Evolutionary conservation across 2,888 invertebrate genomes (phyloP).

Genomic region (Aproaerema taeniolella): DNA sequence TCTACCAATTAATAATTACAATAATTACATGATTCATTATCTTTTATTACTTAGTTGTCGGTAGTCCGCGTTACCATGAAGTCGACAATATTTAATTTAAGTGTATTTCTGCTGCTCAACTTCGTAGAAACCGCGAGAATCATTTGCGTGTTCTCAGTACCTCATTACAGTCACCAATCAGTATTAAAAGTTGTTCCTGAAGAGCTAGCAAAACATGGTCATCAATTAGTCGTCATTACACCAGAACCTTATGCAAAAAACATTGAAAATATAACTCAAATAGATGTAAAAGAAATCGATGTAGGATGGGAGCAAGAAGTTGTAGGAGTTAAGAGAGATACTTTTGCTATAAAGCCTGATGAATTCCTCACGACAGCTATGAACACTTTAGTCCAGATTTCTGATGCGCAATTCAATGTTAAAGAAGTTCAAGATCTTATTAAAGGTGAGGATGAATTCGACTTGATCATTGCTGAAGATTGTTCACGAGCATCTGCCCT

Average conservation of each 20-base stretch:
- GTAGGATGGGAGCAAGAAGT: not conserved
- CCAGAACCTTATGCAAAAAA: not conserved
- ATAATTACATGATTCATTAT: too few species aligned
- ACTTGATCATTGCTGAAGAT: not conserved
- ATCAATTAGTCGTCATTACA: not conserved
- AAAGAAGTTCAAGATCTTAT: not conserved
- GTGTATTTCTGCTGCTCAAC: too few species aligned
- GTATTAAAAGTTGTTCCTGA: not conserved
- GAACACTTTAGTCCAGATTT: not conserved
- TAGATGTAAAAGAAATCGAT: not conserved
- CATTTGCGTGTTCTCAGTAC: not conserved
- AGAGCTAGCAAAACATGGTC: not conserved
- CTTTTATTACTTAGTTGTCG: too few species aligned
- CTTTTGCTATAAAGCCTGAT: not conserved
- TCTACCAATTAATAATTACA: too few species aligned
- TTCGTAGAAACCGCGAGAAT: not conserved
- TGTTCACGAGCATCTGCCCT: not conserved
- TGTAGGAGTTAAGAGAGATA: too few species aligned
- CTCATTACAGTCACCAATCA: not conserved
- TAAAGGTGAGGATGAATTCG: not conserved
- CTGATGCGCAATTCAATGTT: not conserved
- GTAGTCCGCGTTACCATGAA: too few species aligned
- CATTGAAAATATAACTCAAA: not conserved
- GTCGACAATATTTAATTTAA: too few species aligned
- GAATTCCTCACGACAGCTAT: not conserved